A percentile compares a stretch with the other conserved stretches of the same genome.
Evolutionary conservation across 1,140 invertebrate species (phyloP).

Genomic region (Heliconius hewitsoni): DNA sequence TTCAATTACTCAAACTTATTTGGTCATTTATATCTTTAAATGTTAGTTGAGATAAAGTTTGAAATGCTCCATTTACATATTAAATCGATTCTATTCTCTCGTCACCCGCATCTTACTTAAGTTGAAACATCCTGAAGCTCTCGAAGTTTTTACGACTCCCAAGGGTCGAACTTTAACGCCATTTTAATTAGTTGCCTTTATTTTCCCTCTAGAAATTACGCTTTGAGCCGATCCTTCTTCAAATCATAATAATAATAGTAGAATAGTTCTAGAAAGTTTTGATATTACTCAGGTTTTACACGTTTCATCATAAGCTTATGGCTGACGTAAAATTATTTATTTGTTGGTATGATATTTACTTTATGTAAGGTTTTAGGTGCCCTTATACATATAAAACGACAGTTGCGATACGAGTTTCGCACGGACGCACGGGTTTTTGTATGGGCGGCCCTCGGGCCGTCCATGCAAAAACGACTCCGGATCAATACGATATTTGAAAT

Average conservation of each 20-base stretch:
- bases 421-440: too few species aligned
- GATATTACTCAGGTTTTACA: conserved; percentile 17
- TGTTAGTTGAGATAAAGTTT: conserved; percentile 23
- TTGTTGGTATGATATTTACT: not conserved
- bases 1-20: conserved; percentile 18
- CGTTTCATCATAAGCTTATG: not conserved
- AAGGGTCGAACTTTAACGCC: conserved; percentile 54
- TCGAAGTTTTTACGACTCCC: conserved; percentile 60
- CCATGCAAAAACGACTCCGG: too few species aligned
- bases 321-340: not conserved
- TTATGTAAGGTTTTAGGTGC: not conserved
- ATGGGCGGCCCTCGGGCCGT: too few species aligned
- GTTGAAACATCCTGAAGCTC: conserved; percentile 42
- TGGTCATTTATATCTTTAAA: conserved; percentile 16
- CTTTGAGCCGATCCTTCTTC: conserved; percentile 34
- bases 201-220: conserved; percentile 47
- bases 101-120: conserved; percentile 42
- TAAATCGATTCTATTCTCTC: conserved; percentile 39
- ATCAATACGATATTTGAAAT: too few species aligned
- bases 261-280: conserved; percentile 24
- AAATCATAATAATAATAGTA: conserved; percentile 24
- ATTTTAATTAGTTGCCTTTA: conserved; percentile 61
- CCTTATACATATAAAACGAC: too few species aligned
- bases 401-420: too few species aligned
- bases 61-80: conserved; percentile 33